Conservation (phyloP, 2,888 invertebrate species). For the Agrochola macilenta region DNA sequence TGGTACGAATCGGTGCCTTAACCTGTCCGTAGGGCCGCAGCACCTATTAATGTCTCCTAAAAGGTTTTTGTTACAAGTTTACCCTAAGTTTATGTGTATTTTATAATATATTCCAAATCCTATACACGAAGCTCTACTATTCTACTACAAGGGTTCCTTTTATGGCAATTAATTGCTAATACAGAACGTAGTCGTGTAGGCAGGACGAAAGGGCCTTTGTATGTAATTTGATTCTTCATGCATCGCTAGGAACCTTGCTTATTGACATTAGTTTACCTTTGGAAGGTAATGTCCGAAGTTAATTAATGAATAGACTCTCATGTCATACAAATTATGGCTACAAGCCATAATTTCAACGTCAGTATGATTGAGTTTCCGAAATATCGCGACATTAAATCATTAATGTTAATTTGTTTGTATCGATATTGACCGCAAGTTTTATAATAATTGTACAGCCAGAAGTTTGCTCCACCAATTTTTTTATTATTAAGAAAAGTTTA, state of each 20-base stretch:
- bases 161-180: background rate
- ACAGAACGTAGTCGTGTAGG: background rate
- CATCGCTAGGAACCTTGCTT: conserved; percentile 74
- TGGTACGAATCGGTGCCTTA: conserved; percentile 74
- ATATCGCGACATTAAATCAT: background rate
- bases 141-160: background rate
- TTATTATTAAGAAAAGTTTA: conserved; percentile 45
- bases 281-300: conserved; percentile 18
- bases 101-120: background rate
- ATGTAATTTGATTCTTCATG: conserved; percentile 79
- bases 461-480: background rate
- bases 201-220: conserved; percentile 29
- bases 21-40: conserved; percentile 55
- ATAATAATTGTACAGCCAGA: background rate
- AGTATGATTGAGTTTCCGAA: background rate
- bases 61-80: conserved; percentile 59
- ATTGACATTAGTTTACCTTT: conserved; percentile 43
- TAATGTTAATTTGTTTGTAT: background rate
- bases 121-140: background rate
- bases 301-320: conserved; percentile 19
- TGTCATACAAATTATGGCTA: background rate
- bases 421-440: background rate
- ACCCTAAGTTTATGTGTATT: conserved; percentile 6
- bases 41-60: conserved; percentile 64
- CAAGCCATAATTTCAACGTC: too few species aligned